Conservation (phyloP, 37 sponge, comb jelly and placozoan species). For the Mnemiopsis leidyi region DNA sequence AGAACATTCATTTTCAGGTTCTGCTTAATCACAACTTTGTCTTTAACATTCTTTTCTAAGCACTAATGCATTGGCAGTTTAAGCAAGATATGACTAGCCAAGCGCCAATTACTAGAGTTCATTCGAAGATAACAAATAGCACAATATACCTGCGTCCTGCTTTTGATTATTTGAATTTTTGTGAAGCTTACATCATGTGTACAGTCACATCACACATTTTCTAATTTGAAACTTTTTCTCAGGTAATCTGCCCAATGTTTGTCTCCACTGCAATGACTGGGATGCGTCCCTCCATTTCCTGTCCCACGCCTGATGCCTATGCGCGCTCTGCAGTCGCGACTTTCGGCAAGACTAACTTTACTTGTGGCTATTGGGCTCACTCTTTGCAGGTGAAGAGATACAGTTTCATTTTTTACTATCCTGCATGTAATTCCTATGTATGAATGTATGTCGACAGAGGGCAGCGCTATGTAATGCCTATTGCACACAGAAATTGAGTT, state of each 20-base stretch:
- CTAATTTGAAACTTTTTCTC: not conserved
- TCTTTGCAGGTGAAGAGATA: not conserved
- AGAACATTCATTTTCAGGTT: not conserved
- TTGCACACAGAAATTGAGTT: no score
- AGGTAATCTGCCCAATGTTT: constrained; percentile 27
- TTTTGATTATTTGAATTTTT: no score
- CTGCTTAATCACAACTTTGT: not conserved
- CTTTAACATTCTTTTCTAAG: not conserved
- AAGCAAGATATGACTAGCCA: no score
- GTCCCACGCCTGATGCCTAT: not conserved
- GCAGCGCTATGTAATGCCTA: no score
- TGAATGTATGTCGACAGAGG: no score
- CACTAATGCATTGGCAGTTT: no score
- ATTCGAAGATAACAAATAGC: no score
- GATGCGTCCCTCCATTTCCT: not conserved
- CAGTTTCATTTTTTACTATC: not conserved
- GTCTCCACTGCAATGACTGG: constrained; percentile 33
- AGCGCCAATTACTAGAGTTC: no score
- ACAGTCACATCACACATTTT: no score
- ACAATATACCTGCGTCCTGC: no score
- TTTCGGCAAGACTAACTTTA: not conserved
- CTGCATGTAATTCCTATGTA: no score
- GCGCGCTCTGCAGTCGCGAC: constrained; percentile 9
- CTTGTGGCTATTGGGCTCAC: constrained; percentile 26
- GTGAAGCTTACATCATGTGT: no score